phyloP scores from a whole-genome alignment of 2,113 vertebrate genomes.

The Tichodroma muraria region DNA sequence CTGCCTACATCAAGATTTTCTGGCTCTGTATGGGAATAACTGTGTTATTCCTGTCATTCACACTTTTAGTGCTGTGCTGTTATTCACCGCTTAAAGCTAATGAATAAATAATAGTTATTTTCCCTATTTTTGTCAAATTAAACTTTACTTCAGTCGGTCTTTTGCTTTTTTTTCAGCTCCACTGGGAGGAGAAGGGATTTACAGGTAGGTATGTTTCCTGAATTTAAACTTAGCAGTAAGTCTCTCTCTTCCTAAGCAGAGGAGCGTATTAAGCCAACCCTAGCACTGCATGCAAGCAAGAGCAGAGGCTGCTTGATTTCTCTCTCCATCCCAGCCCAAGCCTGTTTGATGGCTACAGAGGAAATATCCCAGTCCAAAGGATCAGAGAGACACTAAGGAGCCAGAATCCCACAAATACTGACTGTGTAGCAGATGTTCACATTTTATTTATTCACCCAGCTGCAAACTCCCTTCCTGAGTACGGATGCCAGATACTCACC shows the following conservation, averaged over 20 bases:
- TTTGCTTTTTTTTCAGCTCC: not conserved
- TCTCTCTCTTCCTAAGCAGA: not conserved
- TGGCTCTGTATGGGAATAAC: not conserved
- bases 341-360: not conserved
- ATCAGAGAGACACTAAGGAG: not conserved
- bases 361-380: not conserved
- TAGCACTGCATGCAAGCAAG: not conserved
- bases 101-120: conserved; percentile 1
- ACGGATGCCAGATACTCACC: not conserved
- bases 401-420: not conserved
- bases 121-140: not conserved
- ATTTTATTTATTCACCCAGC: not conserved
- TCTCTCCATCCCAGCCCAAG: not conserved
- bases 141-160: not conserved
- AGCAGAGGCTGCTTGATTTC: not conserved
- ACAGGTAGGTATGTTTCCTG: not conserved
- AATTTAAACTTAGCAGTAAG: not conserved
- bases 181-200: not conserved
- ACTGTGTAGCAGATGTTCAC: not conserved
- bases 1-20: not conserved
- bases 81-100: not conserved
- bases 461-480: not conserved
- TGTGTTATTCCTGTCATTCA: not conserved
- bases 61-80: not conserved
- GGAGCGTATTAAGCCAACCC: not conserved